A percentile compares a stretch with the other conserved stretches of the same genome.
Evolutionary conservation across 2,113 vertebrate genomes (phyloP).

Genomic region (Cyphomyrus discorhynchus): DNA sequence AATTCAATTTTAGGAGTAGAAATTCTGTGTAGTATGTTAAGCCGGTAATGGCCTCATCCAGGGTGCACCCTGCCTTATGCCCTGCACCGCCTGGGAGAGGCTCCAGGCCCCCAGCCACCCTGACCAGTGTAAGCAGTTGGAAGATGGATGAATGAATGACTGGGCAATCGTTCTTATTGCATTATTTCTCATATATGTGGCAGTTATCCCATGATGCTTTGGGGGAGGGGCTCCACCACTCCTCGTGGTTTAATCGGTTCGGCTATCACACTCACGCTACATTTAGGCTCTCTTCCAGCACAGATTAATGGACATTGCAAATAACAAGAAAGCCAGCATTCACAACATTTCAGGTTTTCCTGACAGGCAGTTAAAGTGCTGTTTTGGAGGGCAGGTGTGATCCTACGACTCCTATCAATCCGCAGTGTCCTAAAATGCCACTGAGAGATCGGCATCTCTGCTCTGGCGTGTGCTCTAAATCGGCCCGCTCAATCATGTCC

Average conservation of each 20-base stretch:
- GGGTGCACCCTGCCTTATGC: background rate
- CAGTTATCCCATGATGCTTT: background rate
- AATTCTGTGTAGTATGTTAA: background rate
- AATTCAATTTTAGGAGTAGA: background rate
- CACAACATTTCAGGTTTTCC: background rate
- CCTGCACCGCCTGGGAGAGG: background rate
- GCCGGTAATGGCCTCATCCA: background rate
- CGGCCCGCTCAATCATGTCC: background rate
- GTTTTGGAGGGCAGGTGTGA: background rate
- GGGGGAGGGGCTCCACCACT: background rate
- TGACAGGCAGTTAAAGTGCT: background rate
- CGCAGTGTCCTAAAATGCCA: background rate
- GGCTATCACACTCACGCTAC: background rate
- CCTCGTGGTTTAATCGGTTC: background rate
- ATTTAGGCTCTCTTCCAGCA: background rate
- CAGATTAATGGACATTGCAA: background rate
- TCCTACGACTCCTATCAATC: background rate
- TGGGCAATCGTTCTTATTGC: background rate
- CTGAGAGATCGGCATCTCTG: background rate
- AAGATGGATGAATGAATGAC: background rate
- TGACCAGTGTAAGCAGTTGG: background rate
- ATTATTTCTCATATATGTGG: background rate
- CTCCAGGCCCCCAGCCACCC: background rate
- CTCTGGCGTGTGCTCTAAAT: background rate
- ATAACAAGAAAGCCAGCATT: background rate